Evolutionary conservation across 2,113 vertebrate genomes (phyloP).

Genomic region (Alectura lathami): DNA sequence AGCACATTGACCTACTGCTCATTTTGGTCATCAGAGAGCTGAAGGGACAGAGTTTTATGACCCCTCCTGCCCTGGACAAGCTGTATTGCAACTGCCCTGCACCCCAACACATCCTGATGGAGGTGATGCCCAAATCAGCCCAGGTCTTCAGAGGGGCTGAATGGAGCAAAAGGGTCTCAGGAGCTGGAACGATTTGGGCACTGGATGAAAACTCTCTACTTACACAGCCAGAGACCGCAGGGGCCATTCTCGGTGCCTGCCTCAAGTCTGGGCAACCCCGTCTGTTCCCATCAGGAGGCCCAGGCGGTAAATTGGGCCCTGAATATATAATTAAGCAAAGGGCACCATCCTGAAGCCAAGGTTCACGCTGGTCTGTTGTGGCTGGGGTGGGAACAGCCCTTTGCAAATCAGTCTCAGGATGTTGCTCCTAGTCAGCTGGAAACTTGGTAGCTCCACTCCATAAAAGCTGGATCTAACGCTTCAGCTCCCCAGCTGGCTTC

Average conservation of each 20-base stretch:
- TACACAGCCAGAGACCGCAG: background rate
- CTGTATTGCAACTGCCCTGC: background rate
- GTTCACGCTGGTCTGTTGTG: constrained; percentile 69
- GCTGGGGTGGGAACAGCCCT: constrained; percentile 67
- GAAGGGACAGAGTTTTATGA: background rate
- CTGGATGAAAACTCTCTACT: constrained; percentile 19
- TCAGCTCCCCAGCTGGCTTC: constrained; percentile 66
- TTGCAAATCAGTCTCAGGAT: constrained; percentile 63
- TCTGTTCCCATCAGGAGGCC: constrained; percentile 61
- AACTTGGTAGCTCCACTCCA: constrained; percentile 40
- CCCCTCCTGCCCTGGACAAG: background rate
- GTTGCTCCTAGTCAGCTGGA: constrained; percentile 69
- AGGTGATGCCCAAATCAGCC: background rate
- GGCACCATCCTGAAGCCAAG: constrained; percentile 67
- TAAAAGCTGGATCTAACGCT: constrained; percentile 64
- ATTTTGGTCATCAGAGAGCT: background rate
- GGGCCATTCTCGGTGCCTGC: background rate
- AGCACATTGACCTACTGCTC: accelerated
- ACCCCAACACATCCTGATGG: background rate
- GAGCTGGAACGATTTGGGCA: background rate
- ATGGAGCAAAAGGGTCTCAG: constrained; percentile 2
- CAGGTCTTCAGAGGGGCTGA: background rate
- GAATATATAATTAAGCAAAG: constrained; percentile 73
- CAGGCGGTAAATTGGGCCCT: constrained; percentile 62
- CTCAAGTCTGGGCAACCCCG: constrained; percentile 54